Evolutionary conservation across 2,797 vertebrate species (phyloP).

Genomic region (Pipistrellus nathusii): DNA sequence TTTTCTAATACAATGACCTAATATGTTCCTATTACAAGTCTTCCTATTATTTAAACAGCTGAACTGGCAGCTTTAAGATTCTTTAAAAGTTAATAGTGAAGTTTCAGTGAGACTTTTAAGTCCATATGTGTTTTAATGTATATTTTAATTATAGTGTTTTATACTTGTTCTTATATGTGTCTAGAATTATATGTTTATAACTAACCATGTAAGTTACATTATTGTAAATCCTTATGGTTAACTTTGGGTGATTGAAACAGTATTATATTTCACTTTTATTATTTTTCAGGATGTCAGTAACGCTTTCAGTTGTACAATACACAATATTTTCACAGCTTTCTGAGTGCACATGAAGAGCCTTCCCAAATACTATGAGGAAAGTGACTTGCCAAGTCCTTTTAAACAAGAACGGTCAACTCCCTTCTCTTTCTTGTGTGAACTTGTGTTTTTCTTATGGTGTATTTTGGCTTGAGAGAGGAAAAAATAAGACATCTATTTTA

Average conservation of each 20-base stretch:
- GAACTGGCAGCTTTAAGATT: slow-evolving; percentile 73
- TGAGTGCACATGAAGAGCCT: slow-evolving; percentile 33
- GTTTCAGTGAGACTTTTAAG: slow-evolving; percentile 74
- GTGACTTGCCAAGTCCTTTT: slow-evolving; percentile 57
- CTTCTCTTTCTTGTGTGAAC: neutral
- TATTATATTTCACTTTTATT: slow-evolving; percentile 72
- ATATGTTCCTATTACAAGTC: slow-evolving; percentile 76
- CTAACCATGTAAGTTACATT: slow-evolving; percentile 61
- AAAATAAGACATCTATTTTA: neutral
- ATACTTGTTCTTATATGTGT: slow-evolving; percentile 68
- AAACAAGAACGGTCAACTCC: slow-evolving; percentile 52
- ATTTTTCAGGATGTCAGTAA: slow-evolving; percentile 66
- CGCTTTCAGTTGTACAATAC: slow-evolving; percentile 68
- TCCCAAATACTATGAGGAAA: slow-evolving; percentile 31
- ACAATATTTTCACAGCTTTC: slow-evolving; percentile 78
- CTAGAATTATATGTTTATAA: slow-evolving; percentile 74
- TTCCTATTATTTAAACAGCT: slow-evolving; percentile 84
- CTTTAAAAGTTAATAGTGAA: slow-evolving; percentile 79
- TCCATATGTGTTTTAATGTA: slow-evolving; percentile 78
- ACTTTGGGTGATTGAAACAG: slow-evolving; percentile 68
- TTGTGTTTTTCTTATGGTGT: neutral
- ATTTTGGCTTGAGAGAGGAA: slow-evolving; percentile 26
- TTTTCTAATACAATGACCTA: slow-evolving; percentile 77
- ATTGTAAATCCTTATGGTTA: slow-evolving; percentile 70
- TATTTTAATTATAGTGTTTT: slow-evolving; percentile 79